These are phyloP conservation scores for Drosophila testacea DNA, from an alignment of 2,888 invertebrate genomes.

Conservation along the genomic window DNA sequence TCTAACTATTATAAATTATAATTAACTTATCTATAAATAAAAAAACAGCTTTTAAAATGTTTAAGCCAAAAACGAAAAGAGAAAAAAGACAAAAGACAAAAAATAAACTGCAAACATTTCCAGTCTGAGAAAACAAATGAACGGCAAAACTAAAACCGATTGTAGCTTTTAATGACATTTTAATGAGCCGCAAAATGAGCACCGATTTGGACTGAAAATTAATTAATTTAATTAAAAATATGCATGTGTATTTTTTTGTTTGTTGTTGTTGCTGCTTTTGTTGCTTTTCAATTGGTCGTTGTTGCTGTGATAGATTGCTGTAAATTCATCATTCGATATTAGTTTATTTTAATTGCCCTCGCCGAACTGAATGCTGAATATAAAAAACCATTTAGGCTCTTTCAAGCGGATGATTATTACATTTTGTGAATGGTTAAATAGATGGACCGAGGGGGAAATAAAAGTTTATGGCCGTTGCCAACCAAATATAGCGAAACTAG, in stretches of 20 bases:
- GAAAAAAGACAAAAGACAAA: neutral
- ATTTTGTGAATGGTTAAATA: constrained; percentile 7
- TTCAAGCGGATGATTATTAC: constrained; percentile 34
- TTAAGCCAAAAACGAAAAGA: constrained; percentile 1
- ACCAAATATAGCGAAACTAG: constrained; percentile 40
- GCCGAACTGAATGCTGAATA: constrained; percentile 24
- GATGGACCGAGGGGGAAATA: neutral
- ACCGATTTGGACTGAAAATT: constrained; percentile 59
- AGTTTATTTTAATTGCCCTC: constrained; percentile 58
- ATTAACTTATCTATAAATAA: constrained; percentile 12
- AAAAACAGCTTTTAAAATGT: constrained; percentile 17
- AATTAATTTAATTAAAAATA: constrained; percentile 67
- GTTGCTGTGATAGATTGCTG: constrained; percentile 21
- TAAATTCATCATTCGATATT: constrained; percentile 52
- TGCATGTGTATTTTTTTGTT: constrained; percentile 16
- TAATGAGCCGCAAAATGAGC: constrained; percentile 72
- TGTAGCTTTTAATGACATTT: constrained; percentile 73
- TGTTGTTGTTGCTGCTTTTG: neutral
- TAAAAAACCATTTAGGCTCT: constrained; percentile 28
- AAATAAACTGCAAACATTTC: neutral
- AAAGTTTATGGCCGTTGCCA: constrained; percentile 18
- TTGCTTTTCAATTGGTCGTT: constrained; percentile 10
- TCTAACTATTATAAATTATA: constrained; percentile 7
- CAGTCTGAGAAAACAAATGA: constrained; percentile 10
- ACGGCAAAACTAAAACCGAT: constrained; percentile 33